phyloP scores from a whole-genome alignment of 2,113 vertebrate genomes.

The Bombycilla garrulus region DNA sequence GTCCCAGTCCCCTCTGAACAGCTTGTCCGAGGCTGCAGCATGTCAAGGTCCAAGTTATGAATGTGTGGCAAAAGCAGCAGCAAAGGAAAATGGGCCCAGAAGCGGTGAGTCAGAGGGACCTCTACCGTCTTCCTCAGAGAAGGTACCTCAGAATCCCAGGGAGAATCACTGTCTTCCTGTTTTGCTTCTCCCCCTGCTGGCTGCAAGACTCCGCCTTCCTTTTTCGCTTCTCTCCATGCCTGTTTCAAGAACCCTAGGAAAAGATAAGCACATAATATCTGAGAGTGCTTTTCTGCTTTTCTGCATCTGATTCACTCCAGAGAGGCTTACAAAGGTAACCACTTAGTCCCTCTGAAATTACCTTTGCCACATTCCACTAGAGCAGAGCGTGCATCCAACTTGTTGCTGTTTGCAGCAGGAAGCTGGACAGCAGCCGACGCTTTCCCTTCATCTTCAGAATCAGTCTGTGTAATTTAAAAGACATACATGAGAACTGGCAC shows the following conservation, averaged over 20 bases:
- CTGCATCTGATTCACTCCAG: not conserved
- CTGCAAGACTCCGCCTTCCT: not conserved
- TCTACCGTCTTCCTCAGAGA: not conserved
- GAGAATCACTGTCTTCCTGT: not conserved
- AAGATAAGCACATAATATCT: not conserved
- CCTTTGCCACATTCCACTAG: rapidly evolving
- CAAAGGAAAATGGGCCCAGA: not conserved
- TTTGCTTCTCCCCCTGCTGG: not conserved
- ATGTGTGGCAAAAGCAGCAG: not conserved
- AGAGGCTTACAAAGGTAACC: not conserved
- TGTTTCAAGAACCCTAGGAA: not conserved
- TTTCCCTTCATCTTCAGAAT: not conserved
- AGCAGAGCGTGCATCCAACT: rapidly evolving
- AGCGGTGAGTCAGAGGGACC: not conserved
- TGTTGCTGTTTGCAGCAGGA: not conserved
- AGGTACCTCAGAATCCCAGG: not conserved
- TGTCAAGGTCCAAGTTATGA: not conserved
- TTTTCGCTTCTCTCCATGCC: not conserved
- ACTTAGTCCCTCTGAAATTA: not conserved
- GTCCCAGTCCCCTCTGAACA: not conserved
- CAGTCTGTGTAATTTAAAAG: not conserved
- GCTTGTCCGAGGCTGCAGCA: not conserved
- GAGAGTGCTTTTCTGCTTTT: not conserved
- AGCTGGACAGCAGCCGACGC: rapidly evolving
- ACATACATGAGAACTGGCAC: rapidly evolving